Evolutionary conservation across 2,113 vertebrate species (phyloP).

Genomic region (Pycnonotus jocosus): DNA sequence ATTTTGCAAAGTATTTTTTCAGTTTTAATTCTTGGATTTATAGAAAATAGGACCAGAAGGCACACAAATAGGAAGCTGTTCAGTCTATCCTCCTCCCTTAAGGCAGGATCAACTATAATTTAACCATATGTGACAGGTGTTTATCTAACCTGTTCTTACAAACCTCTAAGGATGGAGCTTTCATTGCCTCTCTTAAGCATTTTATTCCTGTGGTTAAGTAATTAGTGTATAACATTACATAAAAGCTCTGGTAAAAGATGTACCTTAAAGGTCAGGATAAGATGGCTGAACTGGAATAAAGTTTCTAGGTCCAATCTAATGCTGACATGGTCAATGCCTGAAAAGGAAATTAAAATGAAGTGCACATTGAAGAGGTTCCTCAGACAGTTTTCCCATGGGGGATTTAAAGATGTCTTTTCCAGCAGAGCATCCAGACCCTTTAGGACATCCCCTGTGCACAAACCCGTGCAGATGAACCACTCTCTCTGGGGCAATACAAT

Average conservation of each 20-base stretch:
- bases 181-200: constrained; percentile 30
- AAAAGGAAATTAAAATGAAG: constrained; percentile 42
- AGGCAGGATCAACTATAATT: constrained; percentile 27
- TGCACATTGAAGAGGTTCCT: not conserved
- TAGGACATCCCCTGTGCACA: not conserved
- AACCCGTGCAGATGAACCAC: rapidly evolving
- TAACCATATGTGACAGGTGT: constrained; percentile 52
- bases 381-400: not conserved
- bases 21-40: not conserved
- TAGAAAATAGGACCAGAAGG: constrained; percentile 6
- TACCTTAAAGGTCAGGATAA: constrained; percentile 92
- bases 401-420: not conserved
- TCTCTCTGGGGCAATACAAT: rapidly evolving
- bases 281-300: constrained; percentile 89
- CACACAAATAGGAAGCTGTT: not conserved
- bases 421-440: not conserved
- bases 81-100: not conserved
- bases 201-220: constrained; percentile 35
- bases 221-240: not conserved
- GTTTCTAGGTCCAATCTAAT: constrained; percentile 84
- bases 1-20: not conserved
- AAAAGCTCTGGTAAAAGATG: not conserved
- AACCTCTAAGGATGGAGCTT: not conserved
- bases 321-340: constrained; percentile 85
- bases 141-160: constrained; percentile 48